Conservation (phyloP, 2,113 vertebrate genomes). For the Cheilinus undulatus region DNA sequence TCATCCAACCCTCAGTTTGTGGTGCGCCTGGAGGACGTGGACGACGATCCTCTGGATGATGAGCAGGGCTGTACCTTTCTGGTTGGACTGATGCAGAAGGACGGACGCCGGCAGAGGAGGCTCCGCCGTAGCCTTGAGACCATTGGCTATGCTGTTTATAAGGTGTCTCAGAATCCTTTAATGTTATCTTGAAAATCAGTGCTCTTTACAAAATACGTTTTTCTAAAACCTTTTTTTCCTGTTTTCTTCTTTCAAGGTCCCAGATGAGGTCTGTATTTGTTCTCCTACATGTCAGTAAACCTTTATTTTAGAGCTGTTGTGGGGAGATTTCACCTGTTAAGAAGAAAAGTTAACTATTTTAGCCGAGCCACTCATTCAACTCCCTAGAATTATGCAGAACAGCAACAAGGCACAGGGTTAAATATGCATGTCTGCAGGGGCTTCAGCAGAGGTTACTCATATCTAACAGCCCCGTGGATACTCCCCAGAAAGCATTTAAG, state of each 20-base stretch:
- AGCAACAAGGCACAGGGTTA: too few relatives aligned
- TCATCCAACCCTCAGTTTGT: conserved; percentile 83
- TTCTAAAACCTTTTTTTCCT: conserved; percentile 28
- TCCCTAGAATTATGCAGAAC: too few relatives aligned
- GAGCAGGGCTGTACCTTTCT: conserved; percentile 80
- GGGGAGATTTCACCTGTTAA: too few relatives aligned
- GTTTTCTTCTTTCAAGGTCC: conserved; percentile 63
- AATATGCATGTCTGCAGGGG: too few relatives aligned
- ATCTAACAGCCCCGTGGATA: too few relatives aligned
- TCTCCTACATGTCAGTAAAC: neutral
- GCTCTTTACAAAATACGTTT: neutral
- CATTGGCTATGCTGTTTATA: conserved; percentile 80
- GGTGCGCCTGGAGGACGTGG: conserved; percentile 78
- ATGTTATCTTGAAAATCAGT: neutral
- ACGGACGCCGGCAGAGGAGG: conserved; percentile 54
- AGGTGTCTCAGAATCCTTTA: conserved; percentile 52
- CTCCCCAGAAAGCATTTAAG: too few relatives aligned
- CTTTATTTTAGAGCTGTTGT: too few relatives aligned
- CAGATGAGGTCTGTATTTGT: conserved; percentile 70
- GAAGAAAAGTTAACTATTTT: too few relatives aligned
- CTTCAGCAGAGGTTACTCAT: too few relatives aligned
- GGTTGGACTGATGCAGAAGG: conserved; percentile 84
- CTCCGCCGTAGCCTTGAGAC: conserved; percentile 53
- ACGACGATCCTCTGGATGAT: conserved; percentile 72
- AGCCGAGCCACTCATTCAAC: too few relatives aligned